A percentile compares a stretch with the other conserved stretches of the same genome.
These are phyloP conservation scores for Lasiommata megera DNA, from an alignment of 2,888 invertebrate genomes.

Conservation along the genomic window DNA sequence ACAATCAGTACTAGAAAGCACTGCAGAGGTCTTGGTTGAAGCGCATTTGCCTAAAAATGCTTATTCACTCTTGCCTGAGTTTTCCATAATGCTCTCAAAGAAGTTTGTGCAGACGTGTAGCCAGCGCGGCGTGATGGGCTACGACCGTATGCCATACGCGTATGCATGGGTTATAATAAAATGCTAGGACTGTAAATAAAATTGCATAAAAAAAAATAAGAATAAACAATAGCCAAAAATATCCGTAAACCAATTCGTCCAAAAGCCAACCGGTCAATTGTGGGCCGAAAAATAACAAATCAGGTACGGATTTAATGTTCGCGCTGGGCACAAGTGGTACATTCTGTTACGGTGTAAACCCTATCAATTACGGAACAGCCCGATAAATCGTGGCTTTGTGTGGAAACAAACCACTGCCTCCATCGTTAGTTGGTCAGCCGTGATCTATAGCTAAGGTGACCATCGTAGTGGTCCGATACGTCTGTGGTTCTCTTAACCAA, in stretches of 20 bases:
- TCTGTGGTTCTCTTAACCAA: not conserved
- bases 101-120: no score
- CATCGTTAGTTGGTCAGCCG: constrained; percentile 44
- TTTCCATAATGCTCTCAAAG: no score
- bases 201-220: not conserved
- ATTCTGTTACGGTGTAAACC: constrained; percentile 42
- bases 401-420: constrained; percentile 46
- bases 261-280: constrained; percentile 18
- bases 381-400: constrained; percentile 47
- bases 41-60: no score
- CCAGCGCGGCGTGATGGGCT: no score
- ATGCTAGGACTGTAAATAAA: no score
- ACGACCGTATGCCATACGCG: no score
- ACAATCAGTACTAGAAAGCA: no score
- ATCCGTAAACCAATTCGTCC: constrained; percentile 9
- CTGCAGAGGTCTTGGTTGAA: no score
- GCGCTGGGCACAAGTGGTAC: constrained; percentile 39
- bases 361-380: constrained; percentile 44
- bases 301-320: constrained; percentile 35
- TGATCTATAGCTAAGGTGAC: constrained; percentile 40
- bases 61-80: no score
- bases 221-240: not conserved
- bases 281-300: constrained; percentile 35
- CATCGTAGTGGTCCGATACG: constrained; percentile 16
- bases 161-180: no score